A percentile compares a stretch with the other conserved stretches of the same genome.
Evolutionary conservation across 1,140 invertebrate genomes (phyloP).

Genomic region (Aporrectodea caliginosa): DNA sequence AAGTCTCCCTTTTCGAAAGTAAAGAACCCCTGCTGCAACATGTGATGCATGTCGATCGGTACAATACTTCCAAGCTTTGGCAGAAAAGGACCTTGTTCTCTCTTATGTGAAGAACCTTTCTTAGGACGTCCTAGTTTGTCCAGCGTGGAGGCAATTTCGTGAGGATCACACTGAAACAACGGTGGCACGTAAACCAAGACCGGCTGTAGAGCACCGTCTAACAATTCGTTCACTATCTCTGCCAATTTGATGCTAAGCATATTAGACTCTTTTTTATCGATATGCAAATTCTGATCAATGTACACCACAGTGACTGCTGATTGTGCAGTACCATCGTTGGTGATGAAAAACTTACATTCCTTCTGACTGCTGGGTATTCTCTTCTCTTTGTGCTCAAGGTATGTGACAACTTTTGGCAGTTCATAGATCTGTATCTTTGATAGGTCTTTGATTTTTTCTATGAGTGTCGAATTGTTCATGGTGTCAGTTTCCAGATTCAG

Average conservation of each 20-base stretch:
- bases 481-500: not conserved
- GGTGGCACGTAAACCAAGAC: not conserved
- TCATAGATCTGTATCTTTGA: not conserved
- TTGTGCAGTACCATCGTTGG: not conserved
- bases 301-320: not conserved
- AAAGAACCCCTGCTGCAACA: not conserved
- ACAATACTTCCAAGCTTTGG: not conserved
- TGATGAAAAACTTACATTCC: not conserved
- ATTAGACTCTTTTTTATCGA: not conserved
- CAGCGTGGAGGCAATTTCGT: not conserved
- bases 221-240: not conserved
- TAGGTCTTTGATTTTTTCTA: not conserved
- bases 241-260: not conserved
- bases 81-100: not conserved
- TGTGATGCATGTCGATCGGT: not conserved
- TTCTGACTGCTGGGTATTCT: not conserved
- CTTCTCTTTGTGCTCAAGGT: not conserved
- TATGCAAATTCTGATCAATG: not conserved
- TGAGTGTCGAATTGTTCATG: not conserved
- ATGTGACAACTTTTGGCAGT: not conserved
- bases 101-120: not conserved
- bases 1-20: not conserved
- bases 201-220: not conserved
- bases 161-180: not conserved
- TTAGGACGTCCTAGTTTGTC: not conserved